A percentile compares a stretch with the other conserved stretches of the same genome.
phyloP scores from a whole-genome alignment of 2,888 invertebrate species.

The Thecocarcelia acutangulata region DNA sequence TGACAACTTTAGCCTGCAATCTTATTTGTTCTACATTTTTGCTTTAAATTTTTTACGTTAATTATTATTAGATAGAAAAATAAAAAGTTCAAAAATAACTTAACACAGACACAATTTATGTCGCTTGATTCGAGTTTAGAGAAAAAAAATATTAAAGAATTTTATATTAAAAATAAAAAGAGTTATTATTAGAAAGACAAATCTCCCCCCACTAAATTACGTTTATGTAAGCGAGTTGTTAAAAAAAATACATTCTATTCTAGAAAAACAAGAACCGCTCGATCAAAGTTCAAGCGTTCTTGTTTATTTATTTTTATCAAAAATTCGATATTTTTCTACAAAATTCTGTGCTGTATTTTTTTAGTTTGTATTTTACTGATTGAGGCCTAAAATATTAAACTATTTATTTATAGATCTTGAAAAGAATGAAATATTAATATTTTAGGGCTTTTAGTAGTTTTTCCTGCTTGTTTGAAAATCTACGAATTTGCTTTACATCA shows the following conservation, averaged over 20 bases:
- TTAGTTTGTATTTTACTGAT: background rate
- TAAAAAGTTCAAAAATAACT: conserved; percentile 54
- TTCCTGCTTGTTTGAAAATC: conserved; percentile 29
- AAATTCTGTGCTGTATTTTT: conserved; percentile 18
- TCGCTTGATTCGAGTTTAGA: conserved; percentile 58
- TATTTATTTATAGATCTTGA: background rate
- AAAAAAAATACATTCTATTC: conserved; percentile 13
- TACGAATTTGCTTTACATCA: conserved; percentile 36
- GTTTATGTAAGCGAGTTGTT: background rate
- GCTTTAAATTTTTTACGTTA: conserved; percentile 31
- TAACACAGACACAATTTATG: conserved; percentile 48
- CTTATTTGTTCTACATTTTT: conserved; percentile 35
- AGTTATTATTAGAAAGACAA: conserved; percentile 49
- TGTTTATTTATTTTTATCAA: too few species aligned
- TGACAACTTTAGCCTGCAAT: conserved; percentile 51
- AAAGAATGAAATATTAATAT: background rate
- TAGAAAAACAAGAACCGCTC: conserved; percentile 63
- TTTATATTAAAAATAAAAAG: conserved; percentile 29
- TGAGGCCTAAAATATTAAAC: background rate
- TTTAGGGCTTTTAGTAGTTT: conserved; percentile 43
- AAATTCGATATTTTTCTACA: conserved; percentile 33
- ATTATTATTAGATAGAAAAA: conserved; percentile 39
- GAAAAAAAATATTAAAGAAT: conserved; percentile 4
- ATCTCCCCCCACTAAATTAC: conserved; percentile 31
- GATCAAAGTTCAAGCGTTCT: conserved; percentile 65